Percentiles rank a stretch among this genome's conserved stretches.
These are phyloP conservation scores for Megalonaias nervosa DNA, from an alignment of 1,140 invertebrate genomes.

Conservation along the genomic window DNA sequence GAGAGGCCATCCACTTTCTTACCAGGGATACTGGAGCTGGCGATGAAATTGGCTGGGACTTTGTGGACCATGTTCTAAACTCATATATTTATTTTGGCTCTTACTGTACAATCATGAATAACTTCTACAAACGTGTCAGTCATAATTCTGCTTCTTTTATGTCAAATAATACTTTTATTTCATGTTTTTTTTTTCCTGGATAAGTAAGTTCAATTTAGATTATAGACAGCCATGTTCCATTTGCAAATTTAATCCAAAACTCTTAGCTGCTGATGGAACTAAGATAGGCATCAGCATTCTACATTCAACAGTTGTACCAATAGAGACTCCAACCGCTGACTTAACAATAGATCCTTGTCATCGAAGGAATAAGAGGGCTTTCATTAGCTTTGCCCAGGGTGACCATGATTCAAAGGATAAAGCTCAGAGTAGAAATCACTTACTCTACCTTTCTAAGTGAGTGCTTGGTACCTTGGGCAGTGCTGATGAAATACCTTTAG, in stretches of 20 bases:
- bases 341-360: no score
- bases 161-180: constrained; percentile 1
- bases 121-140: background rate
- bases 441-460: background rate
- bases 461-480: background rate
- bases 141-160: constrained; percentile 12
- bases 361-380: no score
- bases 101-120: constrained; percentile 8
- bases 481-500: background rate
- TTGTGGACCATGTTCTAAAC: constrained; percentile 12
- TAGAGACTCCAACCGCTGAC: background rate
- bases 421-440: constrained; percentile 12
- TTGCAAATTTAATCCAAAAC: constrained; percentile 13
- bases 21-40: background rate
- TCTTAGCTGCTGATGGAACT: constrained; percentile 7
- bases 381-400: no score
- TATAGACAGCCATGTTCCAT: constrained; percentile 12
- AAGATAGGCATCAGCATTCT: background rate
- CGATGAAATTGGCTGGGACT: constrained; percentile 9
- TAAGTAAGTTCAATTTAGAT: constrained; percentile 11
- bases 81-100: constrained; percentile 9
- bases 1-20: no score
- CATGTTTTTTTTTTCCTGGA: constrained; percentile 12
- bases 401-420: background rate
- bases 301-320: constrained; percentile 5